phyloP scores from a whole-genome alignment of 1,140 invertebrate species.

The Bombus polaris region DNA sequence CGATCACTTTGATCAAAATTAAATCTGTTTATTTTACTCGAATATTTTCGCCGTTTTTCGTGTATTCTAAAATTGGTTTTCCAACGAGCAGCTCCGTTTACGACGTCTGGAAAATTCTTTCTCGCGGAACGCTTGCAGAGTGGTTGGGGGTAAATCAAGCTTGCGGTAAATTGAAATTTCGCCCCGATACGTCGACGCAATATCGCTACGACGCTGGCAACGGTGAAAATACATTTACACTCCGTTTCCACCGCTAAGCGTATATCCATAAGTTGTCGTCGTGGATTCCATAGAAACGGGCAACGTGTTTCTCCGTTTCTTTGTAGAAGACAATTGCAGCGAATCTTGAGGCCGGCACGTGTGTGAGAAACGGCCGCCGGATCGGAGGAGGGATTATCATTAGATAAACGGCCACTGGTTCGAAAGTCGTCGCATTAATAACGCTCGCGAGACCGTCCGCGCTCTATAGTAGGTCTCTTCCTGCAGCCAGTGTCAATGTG shows the following conservation, averaged over 20 bases:
- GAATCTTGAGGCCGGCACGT: neutral
- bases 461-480: conserved; percentile 68
- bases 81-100: neutral
- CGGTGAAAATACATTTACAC: conserved; percentile 29
- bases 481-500: conserved; percentile 69
- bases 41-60: neutral
- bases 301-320: neutral
- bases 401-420: conserved; percentile 63
- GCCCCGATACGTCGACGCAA: conserved; percentile 7
- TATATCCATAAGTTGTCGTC: neutral
- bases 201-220: neutral
- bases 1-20: neutral
- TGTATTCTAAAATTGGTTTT: neutral
- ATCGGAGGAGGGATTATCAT: conserved; percentile 54
- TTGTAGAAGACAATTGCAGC: no score
- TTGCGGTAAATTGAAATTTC: conserved; percentile 44
- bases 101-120: neutral
- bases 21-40: neutral
- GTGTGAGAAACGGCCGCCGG: conserved; percentile 32
- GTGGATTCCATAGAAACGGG: conserved; percentile 41
- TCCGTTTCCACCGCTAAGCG: neutral
- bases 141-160: neutral
- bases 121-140: no score
- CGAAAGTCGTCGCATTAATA: conserved; percentile 65
- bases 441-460: conserved; percentile 57